Base-by-base conservation (phyloP, 2,113 vertebrate species). In the Aplodontia rufa region DNA sequence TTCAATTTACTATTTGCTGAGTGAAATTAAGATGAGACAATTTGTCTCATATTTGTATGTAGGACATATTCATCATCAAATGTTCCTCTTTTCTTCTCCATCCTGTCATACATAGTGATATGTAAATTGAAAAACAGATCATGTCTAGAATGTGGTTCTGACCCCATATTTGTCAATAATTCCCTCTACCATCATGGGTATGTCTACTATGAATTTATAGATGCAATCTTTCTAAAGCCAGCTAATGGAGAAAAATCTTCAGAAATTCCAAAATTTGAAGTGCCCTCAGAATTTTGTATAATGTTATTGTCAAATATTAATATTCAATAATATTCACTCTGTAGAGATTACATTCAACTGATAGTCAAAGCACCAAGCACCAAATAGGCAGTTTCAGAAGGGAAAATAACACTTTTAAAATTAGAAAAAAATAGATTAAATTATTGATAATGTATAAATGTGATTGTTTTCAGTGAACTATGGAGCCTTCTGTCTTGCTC, bases 61-160 rank as follows among this genome's bases (percentile, higher is more conserved):
- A 47, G 12, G n/a, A 68, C 11, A 66, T 53, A 80, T 30, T 74
- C 30, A 80, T 82, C 68, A 88, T 37, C 87, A 80, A 90, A 95
- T 24, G 8, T 17, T 72, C 30, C 24, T 76, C 47, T 45, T 79
- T 96, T 84, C 35, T 66, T 81, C 6, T 26, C 32, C 6, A 94
- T 62, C 9, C 6, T 40, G 55, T 45, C n/a, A 76, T 47, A 86
- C 24, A 89, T 45, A 80, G 79, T 75, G 10, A 42, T 78, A 83
- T 74, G 22, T 94, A 75, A 78, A 90, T 58, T 90, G 51, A 35
- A 91, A 96, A 96, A 76, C 32, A 40, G 24, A 85, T 88, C 17
- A 86, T n/a, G 7, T 32, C 4, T n/a, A 89, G 22, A 86, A 69
- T n/a, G 4, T 82, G 10, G 42, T 58, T 81, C 30, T 68, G 24